Base-by-base conservation (phyloP, 2,888 invertebrate genomes). In the Onchidella celtica region DNA sequence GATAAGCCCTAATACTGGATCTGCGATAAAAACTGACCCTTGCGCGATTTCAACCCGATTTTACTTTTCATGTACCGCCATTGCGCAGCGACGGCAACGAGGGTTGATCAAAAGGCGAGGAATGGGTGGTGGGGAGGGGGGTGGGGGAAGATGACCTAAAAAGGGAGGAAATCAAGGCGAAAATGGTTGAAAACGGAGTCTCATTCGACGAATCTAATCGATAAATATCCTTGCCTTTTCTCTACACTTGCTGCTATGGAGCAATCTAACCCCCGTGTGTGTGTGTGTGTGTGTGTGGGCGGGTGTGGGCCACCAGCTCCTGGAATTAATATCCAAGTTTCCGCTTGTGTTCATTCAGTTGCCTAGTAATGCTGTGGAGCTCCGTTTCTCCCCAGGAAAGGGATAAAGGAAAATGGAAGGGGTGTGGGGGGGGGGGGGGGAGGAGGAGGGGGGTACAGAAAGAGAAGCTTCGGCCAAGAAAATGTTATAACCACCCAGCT, bases 301-400 rank as follows among this genome's bases (percentile, higher is more conserved):
- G n/a, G n/a, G n/a, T n/a, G n/a, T n/a, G n/a, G n/a, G 36, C 38
- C 38, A 24, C 6, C 68, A 14, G 21, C n/a, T 38, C 73, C 73
- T 34, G 34, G 55, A 55, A 73, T 73, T 73, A 73, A 73, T 73
- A 73, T 73, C 59, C n/a, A 73, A 57, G 73, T 73, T 73, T 73
- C 73, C 73, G 57, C 73, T 73, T 36, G 59, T 36, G 17, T 73
- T 73, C 73, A 73, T 59, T 36, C 73, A 32, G 73, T 59, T 59
- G 32, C 59, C 59, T 73, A 36, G 32, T 68, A 68, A 68, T 68
- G 34, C 34, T 68, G 68, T 36, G 38, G n/a, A 29, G 14, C 38
- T 11, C 47, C 47, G 47, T 47, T 17, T 47, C 47, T 17, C 17
- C 47, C 6, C 9, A 47, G 9, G 17, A 47, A 17, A 47, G 17